Conservation (phyloP, 1,140 invertebrate genomes). For the Nomia melanderi region DNA sequence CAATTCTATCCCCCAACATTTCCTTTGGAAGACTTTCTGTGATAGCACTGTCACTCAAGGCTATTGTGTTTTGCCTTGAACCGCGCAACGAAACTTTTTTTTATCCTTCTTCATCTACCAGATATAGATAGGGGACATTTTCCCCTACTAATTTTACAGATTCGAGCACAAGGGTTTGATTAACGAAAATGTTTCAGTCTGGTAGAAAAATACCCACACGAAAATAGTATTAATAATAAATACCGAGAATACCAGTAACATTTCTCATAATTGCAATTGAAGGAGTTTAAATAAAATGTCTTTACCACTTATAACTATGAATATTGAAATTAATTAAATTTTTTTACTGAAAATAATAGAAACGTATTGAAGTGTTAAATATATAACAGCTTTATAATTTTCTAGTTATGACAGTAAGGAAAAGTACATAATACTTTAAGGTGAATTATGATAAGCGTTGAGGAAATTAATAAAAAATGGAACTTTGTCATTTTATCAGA, state of each 20-base stretch:
- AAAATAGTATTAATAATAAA: not conserved
- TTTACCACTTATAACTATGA: too few relatives aligned
- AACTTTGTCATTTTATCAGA: too few relatives aligned
- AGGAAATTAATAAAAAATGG: too few relatives aligned
- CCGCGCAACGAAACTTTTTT: slow-evolving; percentile 65
- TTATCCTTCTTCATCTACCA: slow-evolving; percentile 46
- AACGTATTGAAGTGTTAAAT: too few relatives aligned
- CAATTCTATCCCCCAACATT: slow-evolving; percentile 69
- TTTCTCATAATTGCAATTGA: too few relatives aligned
- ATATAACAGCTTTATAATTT: too few relatives aligned
- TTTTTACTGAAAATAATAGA: too few relatives aligned
- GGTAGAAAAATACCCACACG: not conserved
- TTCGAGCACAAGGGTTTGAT: slow-evolving; percentile 64
- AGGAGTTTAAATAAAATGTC: too few relatives aligned
- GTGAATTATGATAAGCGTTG: too few relatives aligned
- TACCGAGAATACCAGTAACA: not conserved
- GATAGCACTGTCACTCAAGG: slow-evolving; percentile 66
- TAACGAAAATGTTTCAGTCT: slow-evolving; percentile 24
- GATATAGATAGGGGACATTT: slow-evolving; percentile 10
- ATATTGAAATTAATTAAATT: too few relatives aligned
- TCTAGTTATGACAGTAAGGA: too few relatives aligned
- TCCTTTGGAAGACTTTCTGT: slow-evolving; percentile 66
- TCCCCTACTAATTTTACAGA: slow-evolving; percentile 64
- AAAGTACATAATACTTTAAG: too few relatives aligned
- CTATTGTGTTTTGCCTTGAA: slow-evolving; percentile 61